Conservation (phyloP, 2,888 invertebrate genomes). For the Pegoplata infirma region DNA sequence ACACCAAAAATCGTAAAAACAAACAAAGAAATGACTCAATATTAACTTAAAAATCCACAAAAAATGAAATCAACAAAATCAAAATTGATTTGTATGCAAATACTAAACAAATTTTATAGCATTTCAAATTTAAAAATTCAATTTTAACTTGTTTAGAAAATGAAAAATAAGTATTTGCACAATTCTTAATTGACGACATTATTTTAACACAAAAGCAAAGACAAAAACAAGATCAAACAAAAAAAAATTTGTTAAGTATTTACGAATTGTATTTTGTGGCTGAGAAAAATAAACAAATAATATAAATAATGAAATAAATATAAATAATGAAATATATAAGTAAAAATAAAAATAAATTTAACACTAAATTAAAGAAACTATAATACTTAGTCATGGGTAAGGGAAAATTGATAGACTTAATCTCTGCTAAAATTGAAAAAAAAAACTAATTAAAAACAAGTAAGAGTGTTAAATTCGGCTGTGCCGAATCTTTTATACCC, state of each 20-base stretch:
- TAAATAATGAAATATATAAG: no score
- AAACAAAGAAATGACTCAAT: not conserved
- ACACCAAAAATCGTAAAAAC: not conserved
- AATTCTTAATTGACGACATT: not conserved
- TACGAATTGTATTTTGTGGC: not conserved
- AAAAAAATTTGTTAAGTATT: no score
- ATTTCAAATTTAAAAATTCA: constrained; percentile 25
- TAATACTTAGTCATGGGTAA: no score
- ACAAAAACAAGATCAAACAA: not conserved
- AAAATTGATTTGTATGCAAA: constrained; percentile 34
- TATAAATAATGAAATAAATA: no score
- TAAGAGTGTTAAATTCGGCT: no score
- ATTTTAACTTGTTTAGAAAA: no score
- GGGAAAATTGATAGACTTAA: no score
- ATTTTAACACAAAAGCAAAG: not conserved
- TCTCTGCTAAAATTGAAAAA: no score
- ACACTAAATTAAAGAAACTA: not conserved
- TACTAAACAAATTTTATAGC: constrained; percentile 12
- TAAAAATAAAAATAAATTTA: not conserved
- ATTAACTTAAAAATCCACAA: not conserved
- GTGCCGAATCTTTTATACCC: no score
- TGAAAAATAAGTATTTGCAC: constrained; percentile 3
- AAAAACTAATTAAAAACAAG: no score
- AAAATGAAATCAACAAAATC: no score
- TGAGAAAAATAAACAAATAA: not conserved